Evolutionary conservation across 2,113 vertebrate genomes (phyloP), one percentile per base, ranked within the genome.

Genomic region (Recurvirostra avosetta): DNA sequence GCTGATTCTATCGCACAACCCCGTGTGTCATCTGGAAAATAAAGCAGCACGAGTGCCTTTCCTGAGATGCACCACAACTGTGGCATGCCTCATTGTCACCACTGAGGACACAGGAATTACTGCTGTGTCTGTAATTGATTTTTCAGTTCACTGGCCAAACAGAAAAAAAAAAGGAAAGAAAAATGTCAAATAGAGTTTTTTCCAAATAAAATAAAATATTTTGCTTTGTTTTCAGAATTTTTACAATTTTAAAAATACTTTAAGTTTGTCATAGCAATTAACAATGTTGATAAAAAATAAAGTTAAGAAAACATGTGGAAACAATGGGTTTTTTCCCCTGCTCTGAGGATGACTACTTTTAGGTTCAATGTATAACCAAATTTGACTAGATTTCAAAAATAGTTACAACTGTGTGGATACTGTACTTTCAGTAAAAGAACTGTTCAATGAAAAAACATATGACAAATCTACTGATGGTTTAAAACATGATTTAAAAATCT

Each of bases 41-140:
- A 91, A 97, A 94, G 89, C 92, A 90, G 77, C 62, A 25, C 82
- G 89, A 94, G 12, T 52, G 45, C 45, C 77, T 87, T 95, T 95
- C 50, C 53, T 87, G 73, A 95, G 84, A 73, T 78, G 71, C 6
- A 56, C 47, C 43, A 53, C 62, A 76, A 70, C 77, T 52, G 45
- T 87, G 67, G 66, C 62, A 43, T 85, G 50, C 65, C 55, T 95
- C 56, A 56, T 78, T 85, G 86, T 91, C 71, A 90, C 58, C 45
- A 74, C n/a, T 59, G 86, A 96, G 62, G 91, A 95, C 70, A 80
- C 45, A 85, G 83, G n/a, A 94, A 58, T 91, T 70, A 90, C 94
- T 90, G 50, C 93, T 94, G 71, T 83, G 96, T 76, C 87, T 83
- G 71, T 85, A 96, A 95, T 94, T 96, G 88, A 93, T 96, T 95